Evolutionary conservation across 92 coral and sea anemone species (phyloP).

Genomic region (Scolanthus callimorphus): DNA sequence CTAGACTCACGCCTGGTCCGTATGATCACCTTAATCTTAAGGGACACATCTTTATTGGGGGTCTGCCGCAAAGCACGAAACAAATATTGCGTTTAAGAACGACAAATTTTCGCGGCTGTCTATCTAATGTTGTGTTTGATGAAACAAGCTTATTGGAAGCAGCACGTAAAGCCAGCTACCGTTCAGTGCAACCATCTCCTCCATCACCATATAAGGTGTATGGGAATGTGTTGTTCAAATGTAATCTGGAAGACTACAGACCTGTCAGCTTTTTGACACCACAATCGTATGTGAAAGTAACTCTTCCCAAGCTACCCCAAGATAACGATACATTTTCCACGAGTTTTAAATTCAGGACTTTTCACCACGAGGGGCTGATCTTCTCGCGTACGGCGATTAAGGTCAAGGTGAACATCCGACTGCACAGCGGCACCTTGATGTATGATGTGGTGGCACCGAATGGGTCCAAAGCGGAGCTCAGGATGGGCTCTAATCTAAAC

Average conservation of each 20-base stretch:
- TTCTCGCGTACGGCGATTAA: conserved; percentile 63
- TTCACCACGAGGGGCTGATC: conserved; percentile 61
- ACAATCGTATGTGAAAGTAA: conserved; percentile 45
- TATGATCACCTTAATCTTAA: conserved; percentile 48
- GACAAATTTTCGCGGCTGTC: conserved; percentile 66
- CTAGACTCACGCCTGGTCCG: conserved; percentile 23
- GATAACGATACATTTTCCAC: conserved; percentile 68
- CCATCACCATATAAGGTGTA: conserved; percentile 10
- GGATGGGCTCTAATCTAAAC: conserved; percentile 61
- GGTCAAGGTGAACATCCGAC: conserved; percentile 52
- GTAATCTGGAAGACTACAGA: conserved; percentile 49
- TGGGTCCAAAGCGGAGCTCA: conserved; percentile 40
- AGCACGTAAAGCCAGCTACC: conserved; percentile 9
- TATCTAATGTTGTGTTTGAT: conserved; percentile 57
- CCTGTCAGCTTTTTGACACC: conserved; percentile 64
- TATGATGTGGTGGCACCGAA: conserved; percentile 62
- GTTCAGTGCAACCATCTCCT: conserved; percentile 6
- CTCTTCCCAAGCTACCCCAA: conserved; percentile 47
- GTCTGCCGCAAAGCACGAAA: conserved; percentile 26
- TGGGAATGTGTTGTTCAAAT: conserved; percentile 51
- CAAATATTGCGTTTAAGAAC: conserved; percentile 5
- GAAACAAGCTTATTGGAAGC: conserved; percentile 32
- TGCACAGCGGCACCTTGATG: conserved; percentile 51
- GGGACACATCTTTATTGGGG: conserved; percentile 63
- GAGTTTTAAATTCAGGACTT: conserved; percentile 84